A percentile compares a stretch with the other conserved stretches of the same genome.
phyloP scores from a whole-genome alignment of 2,797 vertebrate species.

The Calcarius lapponicus region DNA sequence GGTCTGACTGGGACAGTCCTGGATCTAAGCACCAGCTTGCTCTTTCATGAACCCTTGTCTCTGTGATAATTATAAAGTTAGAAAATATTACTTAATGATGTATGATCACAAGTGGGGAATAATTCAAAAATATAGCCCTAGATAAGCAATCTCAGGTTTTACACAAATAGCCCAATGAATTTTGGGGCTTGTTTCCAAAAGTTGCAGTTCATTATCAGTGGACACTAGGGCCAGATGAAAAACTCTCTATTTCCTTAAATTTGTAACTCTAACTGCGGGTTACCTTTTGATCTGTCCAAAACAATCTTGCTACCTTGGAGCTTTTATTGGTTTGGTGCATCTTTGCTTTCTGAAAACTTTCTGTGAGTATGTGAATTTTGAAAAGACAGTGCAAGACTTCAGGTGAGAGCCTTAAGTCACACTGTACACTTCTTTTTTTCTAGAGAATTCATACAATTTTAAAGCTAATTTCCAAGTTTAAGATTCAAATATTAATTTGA shows the following conservation, averaged over 20 bases:
- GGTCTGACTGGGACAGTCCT: not conserved
- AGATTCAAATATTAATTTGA: not conserved
- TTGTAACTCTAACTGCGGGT: not conserved
- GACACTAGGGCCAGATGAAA: not conserved
- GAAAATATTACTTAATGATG: not conserved
- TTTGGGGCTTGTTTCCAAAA: not conserved
- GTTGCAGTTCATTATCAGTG: not conserved
- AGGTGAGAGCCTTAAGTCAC: not conserved
- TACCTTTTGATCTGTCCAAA: not conserved
- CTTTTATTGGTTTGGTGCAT: not conserved
- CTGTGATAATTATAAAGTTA: not conserved
- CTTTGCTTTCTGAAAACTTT: not conserved
- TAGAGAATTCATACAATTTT: not conserved
- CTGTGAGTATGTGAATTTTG: not conserved
- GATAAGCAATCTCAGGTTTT: slow-evolving; percentile 23
- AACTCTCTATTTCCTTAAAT: not conserved
- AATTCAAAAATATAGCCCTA: not conserved
- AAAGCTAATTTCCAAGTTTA: not conserved
- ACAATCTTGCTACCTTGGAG: not conserved
- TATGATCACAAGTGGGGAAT: not conserved
- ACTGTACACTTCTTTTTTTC: not conserved
- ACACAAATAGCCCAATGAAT: not conserved
- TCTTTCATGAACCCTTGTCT: not conserved
- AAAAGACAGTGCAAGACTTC: not conserved
- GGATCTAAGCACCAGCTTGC: not conserved